Evolutionary conservation across 2,888 invertebrate genomes (phyloP).

Genomic region (Xanthia icteritia): DNA sequence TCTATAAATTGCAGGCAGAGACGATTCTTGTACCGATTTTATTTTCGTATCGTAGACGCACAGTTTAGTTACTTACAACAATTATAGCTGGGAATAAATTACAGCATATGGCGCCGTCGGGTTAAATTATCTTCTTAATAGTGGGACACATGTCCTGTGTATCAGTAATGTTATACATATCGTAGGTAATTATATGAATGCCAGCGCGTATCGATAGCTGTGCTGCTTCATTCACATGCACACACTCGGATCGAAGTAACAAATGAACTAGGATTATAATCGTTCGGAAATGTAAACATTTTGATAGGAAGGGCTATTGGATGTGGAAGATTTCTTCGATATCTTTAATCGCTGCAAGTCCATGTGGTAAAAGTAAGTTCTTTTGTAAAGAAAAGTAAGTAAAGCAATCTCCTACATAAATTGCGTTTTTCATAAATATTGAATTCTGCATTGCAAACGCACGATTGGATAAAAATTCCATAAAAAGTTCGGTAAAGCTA

Average conservation of each 20-base stretch:
- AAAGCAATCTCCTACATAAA: neutral
- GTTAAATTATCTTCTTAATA: slow-evolving; percentile 78
- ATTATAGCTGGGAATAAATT: slow-evolving; percentile 66
- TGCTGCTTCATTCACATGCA: slow-evolving; percentile 59
- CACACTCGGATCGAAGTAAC: slow-evolving; percentile 24
- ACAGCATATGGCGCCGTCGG: slow-evolving; percentile 76
- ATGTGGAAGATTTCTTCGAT: slow-evolving; percentile 17
- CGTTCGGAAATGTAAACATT: slow-evolving; percentile 32
- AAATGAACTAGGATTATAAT: slow-evolving; percentile 51
- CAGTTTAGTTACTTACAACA: slow-evolving; percentile 56
- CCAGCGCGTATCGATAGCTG: slow-evolving; percentile 54
- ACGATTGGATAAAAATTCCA: slow-evolving; percentile 10
- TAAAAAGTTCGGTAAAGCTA: slow-evolving; percentile 39
- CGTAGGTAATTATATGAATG: slow-evolving; percentile 65
- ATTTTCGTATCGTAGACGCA: slow-evolving; percentile 58
- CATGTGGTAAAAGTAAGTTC: neutral
- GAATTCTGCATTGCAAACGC: slow-evolving; percentile 13
- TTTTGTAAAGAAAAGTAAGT: neutral
- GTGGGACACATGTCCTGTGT: slow-evolving; percentile 74
- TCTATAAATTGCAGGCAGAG: slow-evolving; percentile 62
- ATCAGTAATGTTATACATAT: slow-evolving; percentile 64
- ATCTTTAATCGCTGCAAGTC: neutral
- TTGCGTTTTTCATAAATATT: neutral
- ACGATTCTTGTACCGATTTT: slow-evolving; percentile 61
- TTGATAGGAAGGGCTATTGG: slow-evolving; percentile 18